phyloP scores from a whole-genome alignment of 1,140 invertebrate species.

The Brachionus angularis region DNA sequence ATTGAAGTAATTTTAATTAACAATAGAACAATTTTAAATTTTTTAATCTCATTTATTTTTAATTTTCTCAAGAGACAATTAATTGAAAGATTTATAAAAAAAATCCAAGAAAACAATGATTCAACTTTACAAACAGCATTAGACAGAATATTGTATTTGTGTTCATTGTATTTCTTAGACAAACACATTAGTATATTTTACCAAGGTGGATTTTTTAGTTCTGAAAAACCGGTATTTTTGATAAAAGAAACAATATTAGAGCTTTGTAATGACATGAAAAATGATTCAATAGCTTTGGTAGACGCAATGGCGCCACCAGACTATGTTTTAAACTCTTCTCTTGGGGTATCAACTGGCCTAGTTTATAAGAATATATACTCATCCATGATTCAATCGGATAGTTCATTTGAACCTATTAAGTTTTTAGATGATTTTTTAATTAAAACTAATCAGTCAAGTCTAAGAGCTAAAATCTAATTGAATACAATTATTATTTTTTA shows the following conservation, averaged over 20 bases:
- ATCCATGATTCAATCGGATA: conserved; percentile 41
- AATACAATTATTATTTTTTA: too few relatives aligned
- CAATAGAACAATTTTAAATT: not conserved
- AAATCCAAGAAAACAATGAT: conserved; percentile 36
- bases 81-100: conserved; percentile 8
- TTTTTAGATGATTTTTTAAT: too few relatives aligned
- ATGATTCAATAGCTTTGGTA: conserved; percentile 71
- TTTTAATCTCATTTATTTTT: not conserved
- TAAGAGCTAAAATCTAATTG: too few relatives aligned
- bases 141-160: conserved; percentile 28
- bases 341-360: conserved; percentile 54
- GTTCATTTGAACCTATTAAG: conserved; percentile 29
- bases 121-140: not conserved
- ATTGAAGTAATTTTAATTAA: conserved; percentile 15
- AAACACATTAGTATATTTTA: conserved; percentile 53
- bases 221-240: conserved; percentile 49
- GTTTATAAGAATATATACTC: conserved; percentile 46
- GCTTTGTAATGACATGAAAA: conserved; percentile 65
- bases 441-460: too few relatives aligned
- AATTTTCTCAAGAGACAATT: conserved; percentile 17
- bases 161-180: conserved; percentile 46
- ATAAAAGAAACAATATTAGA: conserved; percentile 62
- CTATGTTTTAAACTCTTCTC: conserved; percentile 60
- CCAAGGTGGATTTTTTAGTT: conserved; percentile 55
- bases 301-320: conserved; percentile 82